Percentiles rank a stretch among this genome's conserved stretches.
These are phyloP conservation scores for Escarpia spicata DNA, from an alignment of 2,888 invertebrate species.

Conservation along the genomic window DNA sequence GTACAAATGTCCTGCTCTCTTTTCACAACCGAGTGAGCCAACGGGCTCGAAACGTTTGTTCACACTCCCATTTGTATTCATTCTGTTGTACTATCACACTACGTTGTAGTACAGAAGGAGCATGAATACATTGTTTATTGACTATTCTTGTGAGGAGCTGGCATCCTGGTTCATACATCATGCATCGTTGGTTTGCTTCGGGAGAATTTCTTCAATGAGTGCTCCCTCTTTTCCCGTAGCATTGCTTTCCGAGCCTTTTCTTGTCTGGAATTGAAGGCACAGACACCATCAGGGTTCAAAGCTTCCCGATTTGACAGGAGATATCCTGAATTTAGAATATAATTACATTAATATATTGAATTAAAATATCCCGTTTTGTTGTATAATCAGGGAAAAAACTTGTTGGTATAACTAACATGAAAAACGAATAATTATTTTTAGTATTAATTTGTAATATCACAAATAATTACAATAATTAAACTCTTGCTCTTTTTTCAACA, in stretches of 20 bases:
- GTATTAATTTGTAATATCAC: too few relatives aligned
- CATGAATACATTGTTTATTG: not conserved
- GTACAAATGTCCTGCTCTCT: not conserved
- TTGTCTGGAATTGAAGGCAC: conserved; percentile 44
- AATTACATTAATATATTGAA: too few relatives aligned
- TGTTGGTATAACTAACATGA: too few relatives aligned
- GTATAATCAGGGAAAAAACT: too few relatives aligned
- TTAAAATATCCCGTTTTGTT: too few relatives aligned
- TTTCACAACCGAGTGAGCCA: not conserved
- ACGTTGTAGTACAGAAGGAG: not conserved
- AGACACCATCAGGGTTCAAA: not conserved
- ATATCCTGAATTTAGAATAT: too few relatives aligned
- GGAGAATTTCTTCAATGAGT: conserved; percentile 49
- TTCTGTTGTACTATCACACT: not conserved
- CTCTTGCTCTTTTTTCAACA: too few relatives aligned
- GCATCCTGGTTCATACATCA: not conserved
- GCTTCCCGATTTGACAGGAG: too few relatives aligned
- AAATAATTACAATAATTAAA: too few relatives aligned
- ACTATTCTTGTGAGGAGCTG: not conserved
- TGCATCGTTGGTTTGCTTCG: conserved; percentile 25
- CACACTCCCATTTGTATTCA: not conserved
- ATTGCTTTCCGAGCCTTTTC: conserved; percentile 48
- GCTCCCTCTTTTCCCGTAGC: conserved; percentile 47
- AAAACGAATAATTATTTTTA: too few relatives aligned
- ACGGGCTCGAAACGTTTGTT: not conserved